Conservation (phyloP, 2,797 vertebrate species). For the Acridotheres tristis region DNA sequence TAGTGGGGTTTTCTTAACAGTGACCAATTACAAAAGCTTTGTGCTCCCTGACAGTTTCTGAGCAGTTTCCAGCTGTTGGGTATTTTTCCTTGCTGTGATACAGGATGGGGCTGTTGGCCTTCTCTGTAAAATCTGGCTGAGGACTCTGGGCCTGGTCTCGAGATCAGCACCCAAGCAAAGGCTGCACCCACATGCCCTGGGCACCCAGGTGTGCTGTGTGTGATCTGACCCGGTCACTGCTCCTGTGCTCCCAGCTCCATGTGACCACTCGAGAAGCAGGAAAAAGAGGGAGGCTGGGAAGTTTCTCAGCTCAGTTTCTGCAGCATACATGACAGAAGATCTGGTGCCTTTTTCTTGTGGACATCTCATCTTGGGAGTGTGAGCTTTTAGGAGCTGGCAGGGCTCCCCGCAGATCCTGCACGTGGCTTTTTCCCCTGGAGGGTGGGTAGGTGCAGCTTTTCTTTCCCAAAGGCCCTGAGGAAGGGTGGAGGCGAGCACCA, state of each 20-base stretch:
- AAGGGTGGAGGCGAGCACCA: conserved; percentile 69
- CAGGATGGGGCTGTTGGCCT: background rate
- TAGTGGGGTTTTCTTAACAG: background rate
- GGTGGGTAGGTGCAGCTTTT: conserved; percentile 13
- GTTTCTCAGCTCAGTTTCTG: background rate
- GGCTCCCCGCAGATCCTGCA: background rate
- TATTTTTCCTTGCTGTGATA: background rate
- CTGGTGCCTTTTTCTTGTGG: background rate
- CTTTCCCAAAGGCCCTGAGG: background rate
- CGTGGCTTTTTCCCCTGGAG: background rate
- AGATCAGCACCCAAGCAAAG: background rate
- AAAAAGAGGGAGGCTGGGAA: background rate
- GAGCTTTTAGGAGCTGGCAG: background rate
- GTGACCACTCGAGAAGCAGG: fast-evolving
- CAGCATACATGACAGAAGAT: fast-evolving
- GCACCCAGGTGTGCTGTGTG: too few relatives aligned
- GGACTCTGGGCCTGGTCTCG: background rate
- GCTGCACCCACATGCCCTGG: background rate
- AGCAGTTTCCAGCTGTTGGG: background rate
- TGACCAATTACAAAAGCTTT: background rate
- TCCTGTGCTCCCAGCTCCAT: background rate
- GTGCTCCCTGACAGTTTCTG: background rate
- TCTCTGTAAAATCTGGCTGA: background rate
- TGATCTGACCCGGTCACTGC: background rate
- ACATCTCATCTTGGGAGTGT: fast-evolving